A percentile compares a stretch with the other conserved stretches of the same genome.
These are phyloP conservation scores for Ictalurus punctatus DNA, from an alignment of 2,113 vertebrate genomes.

Conservation along the genomic window DNA sequence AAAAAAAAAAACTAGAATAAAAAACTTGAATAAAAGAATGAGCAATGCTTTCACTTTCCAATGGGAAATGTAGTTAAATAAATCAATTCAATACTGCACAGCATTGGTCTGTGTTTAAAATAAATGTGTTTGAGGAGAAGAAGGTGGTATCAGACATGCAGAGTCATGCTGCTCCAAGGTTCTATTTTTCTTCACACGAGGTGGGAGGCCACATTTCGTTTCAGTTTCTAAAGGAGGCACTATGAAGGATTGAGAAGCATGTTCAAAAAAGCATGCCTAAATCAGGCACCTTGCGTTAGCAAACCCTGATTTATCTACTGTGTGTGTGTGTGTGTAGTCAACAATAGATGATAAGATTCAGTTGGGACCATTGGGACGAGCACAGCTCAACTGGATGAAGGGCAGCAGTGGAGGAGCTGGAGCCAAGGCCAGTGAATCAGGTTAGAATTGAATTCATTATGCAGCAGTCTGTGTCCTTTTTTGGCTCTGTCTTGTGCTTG, in stretches of 20 bases:
- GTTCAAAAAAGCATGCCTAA: not conserved
- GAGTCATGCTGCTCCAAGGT: not conserved
- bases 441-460: constrained; percentile 66
- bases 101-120: not conserved
- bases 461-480: not conserved
- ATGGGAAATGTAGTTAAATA: not conserved
- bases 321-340: constrained; percentile 71
- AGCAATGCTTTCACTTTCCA: not conserved
- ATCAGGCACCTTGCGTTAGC: not conserved
- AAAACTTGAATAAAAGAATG: not conserved
- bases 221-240: not conserved
- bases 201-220: not conserved
- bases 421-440: constrained; percentile 91
- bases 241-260: not conserved
- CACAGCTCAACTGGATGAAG: constrained; percentile 94
- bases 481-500: not conserved
- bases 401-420: constrained; percentile 91
- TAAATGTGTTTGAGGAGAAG: not conserved
- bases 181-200: not conserved
- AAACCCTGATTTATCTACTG: not conserved
- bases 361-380: constrained; percentile 83
- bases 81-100: not conserved
- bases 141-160: not conserved
- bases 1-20: not conserved
- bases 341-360: constrained; percentile 99